Evolutionary conservation across 2,888 invertebrate species (phyloP), one percentile per base, ranked within the genome.

Genomic region (Drosophila paracracens): DNA sequence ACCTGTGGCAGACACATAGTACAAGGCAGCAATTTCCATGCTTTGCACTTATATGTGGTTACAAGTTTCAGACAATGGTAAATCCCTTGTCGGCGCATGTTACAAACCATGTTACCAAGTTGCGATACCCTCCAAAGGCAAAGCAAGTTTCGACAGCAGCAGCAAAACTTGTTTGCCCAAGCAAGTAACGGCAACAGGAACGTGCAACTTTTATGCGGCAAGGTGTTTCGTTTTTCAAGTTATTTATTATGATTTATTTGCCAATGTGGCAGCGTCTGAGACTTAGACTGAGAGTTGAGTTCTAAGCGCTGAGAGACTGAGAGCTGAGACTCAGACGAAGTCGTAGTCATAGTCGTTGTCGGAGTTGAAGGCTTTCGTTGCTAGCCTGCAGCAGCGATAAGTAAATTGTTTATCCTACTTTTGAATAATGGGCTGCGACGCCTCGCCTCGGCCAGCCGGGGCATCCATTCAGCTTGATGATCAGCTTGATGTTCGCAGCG

Each of bases 221-320:
- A 86, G 91, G 91, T 91, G 88, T 91, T 91, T 87, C 86, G 83
- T 79, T 88, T 88, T 88, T 86, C 85, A 84, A 91, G 89, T 91
- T 91, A 90, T 91, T 91, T 91, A 91, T 91, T 91, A 91, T 91
- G 91, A 91, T 91, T 91, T 91, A 91, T 91, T 82, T 91, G 84
- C 83, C 79, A 86, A 86, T 86, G 85, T 86, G 88, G 88, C 76
- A 75, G 75, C 76, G 69, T 69, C 82, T 76, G 51, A 51, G 68
- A 67, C 62, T 65, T 62, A 57, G 68, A 63, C 62, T 51, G 59
- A 56, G 56, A n/a, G 50, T n/a, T 50, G 48, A 60, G 64, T 53
- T 40, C 27, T 46, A 16, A 16, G 38, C 38, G 65, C 53, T 38
- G 46, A 46, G 52, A 43, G 29, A 35, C 52, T 25, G 27, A 33